Base-by-base conservation (phyloP, 2,888 invertebrate genomes). In the Electrophaes corylata region DNA sequence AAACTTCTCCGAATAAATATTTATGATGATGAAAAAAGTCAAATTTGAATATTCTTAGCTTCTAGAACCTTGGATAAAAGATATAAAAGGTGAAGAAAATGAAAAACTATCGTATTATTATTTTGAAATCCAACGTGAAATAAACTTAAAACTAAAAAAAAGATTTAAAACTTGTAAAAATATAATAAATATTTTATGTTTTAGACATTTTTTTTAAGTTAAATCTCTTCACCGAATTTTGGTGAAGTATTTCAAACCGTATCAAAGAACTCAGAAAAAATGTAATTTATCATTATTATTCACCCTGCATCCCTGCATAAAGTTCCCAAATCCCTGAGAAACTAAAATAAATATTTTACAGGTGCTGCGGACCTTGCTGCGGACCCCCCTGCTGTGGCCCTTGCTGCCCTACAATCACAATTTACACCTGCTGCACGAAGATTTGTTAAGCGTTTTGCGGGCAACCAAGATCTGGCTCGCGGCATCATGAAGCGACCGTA, bases 371-470 rank as follows among this genome's bases (percentile, higher is more conserved):
- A 33, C 45, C 45, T 33, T 50, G 41, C 14, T 69, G 75, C 19
- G 48, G 48, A n/a, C 43, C 43, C 14, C 50, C 50, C 14, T 66
- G 72, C 64, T 64, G 71, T 57, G 75, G 75, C 35, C 70, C 73
- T 40, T 72, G 83, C 66, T 81, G 83, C 65, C 83, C 83, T 1
- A 67, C 60, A 41, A 83, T 83, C 54, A 83, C 81, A 12, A 83
- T 84, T 60, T 78, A 83, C 71, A 83, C 83, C 29, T 81, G 84
- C 69, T 84, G 83, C 66, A 84, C 83, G 49, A 84, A 84, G 80
- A 84, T 83, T 58, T 84, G 84, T 67, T 59, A 31, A 59, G 48
- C 19, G 12, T 33, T n/a, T n/a, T 6, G 26, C 18, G 11, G 35
- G 26, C 16, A 33, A 35, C 23, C 23, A 14, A 31, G 40, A 40